Evolutionary conservation across 2,113 vertebrate genomes (phyloP).

Genomic region (Zosterops hypoxanthus): DNA sequence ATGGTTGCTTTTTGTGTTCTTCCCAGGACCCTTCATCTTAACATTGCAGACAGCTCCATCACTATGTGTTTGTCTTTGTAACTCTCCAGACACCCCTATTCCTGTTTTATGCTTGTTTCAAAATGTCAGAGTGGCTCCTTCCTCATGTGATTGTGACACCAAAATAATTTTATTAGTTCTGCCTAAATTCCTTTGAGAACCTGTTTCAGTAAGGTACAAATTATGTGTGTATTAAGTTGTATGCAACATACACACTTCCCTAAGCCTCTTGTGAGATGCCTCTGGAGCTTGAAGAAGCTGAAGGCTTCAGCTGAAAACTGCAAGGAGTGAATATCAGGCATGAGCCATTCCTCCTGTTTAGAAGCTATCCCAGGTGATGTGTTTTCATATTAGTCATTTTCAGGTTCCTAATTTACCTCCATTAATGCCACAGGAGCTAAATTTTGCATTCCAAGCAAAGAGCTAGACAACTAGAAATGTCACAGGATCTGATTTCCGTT

Average conservation of each 20-base stretch:
- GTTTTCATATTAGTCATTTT: not conserved
- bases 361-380: not conserved
- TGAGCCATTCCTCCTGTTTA: not conserved
- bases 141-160: not conserved
- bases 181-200: not conserved
- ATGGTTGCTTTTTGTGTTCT: not conserved
- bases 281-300: not conserved
- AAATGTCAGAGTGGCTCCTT: not conserved
- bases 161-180: not conserved
- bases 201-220: not conserved
- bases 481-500: not conserved
- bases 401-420: not conserved
- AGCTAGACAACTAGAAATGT: not conserved
- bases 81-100: not conserved
- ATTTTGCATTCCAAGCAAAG: not conserved
- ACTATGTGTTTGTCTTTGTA: not conserved
- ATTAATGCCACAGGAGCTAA: not conserved
- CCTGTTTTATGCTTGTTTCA: not conserved
- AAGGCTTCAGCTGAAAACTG: not conserved
- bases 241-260: rapidly evolving
- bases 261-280: not conserved
- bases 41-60: not conserved
- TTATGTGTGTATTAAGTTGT: not conserved
- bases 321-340: not conserved
- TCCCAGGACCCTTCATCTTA: not conserved